Conservation (phyloP, 2,888 invertebrate species). For the Ametastegia equiseti region DNA sequence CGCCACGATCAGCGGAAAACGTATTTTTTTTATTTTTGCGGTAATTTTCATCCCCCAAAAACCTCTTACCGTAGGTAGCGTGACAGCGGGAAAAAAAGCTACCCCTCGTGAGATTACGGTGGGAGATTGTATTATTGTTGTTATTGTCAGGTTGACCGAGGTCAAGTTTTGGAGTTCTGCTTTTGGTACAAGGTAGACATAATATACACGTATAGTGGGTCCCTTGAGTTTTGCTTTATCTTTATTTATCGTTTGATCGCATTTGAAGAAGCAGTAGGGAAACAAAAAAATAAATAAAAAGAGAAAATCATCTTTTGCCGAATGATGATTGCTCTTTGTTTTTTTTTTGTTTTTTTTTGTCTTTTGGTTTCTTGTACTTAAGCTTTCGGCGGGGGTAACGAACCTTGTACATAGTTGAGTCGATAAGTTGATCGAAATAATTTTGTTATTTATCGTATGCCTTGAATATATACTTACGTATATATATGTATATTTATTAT, state of each 20-base stretch:
- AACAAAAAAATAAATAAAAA: neutral
- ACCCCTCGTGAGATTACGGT: neutral
- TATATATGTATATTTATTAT: neutral
- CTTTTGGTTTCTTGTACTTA: neutral
- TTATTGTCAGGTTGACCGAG: neutral
- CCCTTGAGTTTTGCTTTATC: neutral
- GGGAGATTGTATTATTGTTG: neutral
- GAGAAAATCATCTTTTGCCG: neutral
- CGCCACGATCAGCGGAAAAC: too few relatives aligned
- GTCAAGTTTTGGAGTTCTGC: neutral
- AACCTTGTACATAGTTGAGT: neutral
- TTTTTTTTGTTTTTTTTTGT: neutral
- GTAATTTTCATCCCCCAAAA: neutral
- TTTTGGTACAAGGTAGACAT: neutral
- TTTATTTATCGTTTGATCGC: neutral
- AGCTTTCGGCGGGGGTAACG: neutral
- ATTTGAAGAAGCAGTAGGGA: neutral
- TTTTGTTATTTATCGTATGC: conserved; percentile 67
- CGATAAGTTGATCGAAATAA: conserved; percentile 53
- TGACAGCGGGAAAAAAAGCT: neutral
- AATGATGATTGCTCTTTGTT: neutral
- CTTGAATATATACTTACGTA: conserved; percentile 57
- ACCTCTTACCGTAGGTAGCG: neutral
- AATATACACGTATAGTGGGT: neutral
- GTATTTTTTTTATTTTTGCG: neutral